Evolutionary conservation across 2,888 invertebrate species (phyloP).

Genomic region (Pogonocherus hispidulus): DNA sequence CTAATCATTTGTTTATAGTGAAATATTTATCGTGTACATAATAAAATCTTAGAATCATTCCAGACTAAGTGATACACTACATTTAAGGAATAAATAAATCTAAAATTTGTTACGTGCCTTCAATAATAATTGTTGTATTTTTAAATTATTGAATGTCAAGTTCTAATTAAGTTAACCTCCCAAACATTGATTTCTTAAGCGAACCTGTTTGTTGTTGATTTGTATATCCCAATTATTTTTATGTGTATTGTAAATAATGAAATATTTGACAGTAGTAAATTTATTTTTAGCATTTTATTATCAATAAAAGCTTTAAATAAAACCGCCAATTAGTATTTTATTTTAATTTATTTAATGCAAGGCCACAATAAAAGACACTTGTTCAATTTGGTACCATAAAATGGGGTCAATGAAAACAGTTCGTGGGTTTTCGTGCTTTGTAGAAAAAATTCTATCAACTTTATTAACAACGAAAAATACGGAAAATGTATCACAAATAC

Average conservation of each 20-base stretch:
- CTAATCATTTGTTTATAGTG: slow-evolving; percentile 22
- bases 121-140: slow-evolving; percentile 45
- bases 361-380: slow-evolving; percentile 42
- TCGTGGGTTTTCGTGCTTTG: no score
- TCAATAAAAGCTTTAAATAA: slow-evolving; percentile 43
- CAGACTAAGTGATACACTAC: slow-evolving; percentile 51
- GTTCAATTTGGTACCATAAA: not conserved
- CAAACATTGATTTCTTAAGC: not conserved
- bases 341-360: slow-evolving; percentile 33
- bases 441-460: no score
- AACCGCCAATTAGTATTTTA: slow-evolving; percentile 29
- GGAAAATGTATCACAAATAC: no score
- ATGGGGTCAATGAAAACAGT: no score
- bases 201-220: slow-evolving; percentile 27
- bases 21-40: slow-evolving; percentile 25
- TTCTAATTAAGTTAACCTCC: slow-evolving; percentile 3
- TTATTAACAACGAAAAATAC: no score
- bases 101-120: slow-evolving; percentile 55
- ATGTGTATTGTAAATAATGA: slow-evolving; percentile 24
- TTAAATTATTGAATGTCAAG: slow-evolving; percentile 26
- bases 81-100: slow-evolving; percentile 34
- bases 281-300: slow-evolving; percentile 38
- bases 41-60: slow-evolving; percentile 46
- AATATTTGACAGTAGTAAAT: slow-evolving; percentile 22
- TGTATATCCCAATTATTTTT: slow-evolving; percentile 6